A percentile compares a stretch with the other conserved stretches of the same genome.
Evolutionary conservation across 2,113 vertebrate genomes (phyloP).

Genomic region (Centropus unirufus): DNA sequence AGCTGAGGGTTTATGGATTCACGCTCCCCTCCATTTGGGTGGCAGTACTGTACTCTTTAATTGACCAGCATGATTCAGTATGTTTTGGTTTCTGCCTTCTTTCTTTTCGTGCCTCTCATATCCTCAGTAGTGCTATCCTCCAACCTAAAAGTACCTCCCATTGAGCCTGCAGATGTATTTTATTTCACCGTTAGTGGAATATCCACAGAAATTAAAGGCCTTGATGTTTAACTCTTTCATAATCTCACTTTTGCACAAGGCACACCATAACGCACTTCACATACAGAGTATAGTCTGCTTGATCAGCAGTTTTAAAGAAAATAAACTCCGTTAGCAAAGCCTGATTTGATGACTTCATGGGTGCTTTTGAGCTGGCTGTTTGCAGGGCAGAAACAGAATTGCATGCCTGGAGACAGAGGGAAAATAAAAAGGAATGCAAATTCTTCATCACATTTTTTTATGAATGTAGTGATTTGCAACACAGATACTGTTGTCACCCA

Average conservation of each 20-base stretch:
- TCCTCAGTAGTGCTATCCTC: neutral
- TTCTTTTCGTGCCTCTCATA: neutral
- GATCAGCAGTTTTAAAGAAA: neutral
- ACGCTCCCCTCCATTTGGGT: neutral
- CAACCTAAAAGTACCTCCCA: neutral
- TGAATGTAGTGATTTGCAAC: neutral
- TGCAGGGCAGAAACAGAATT: neutral
- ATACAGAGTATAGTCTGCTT: neutral
- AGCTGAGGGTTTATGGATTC: neutral
- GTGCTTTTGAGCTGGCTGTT: neutral
- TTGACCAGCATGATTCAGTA: neutral
- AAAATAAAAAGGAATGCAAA: neutral
- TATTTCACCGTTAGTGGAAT: neutral
- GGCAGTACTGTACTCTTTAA: neutral
- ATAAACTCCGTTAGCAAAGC: neutral
- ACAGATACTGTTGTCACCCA: neutral
- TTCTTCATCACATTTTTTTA: neutral
- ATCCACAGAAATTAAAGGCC: neutral
- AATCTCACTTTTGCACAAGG: neutral
- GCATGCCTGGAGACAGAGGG: neutral
- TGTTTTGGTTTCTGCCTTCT: neutral
- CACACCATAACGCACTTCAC: neutral
- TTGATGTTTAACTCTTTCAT: neutral
- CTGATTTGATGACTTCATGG: neutral
- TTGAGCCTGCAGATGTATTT: slow-evolving; percentile 8